phyloP scores from a whole-genome alignment of 2,888 invertebrate species.

The Deroplatys truncata region DNA sequence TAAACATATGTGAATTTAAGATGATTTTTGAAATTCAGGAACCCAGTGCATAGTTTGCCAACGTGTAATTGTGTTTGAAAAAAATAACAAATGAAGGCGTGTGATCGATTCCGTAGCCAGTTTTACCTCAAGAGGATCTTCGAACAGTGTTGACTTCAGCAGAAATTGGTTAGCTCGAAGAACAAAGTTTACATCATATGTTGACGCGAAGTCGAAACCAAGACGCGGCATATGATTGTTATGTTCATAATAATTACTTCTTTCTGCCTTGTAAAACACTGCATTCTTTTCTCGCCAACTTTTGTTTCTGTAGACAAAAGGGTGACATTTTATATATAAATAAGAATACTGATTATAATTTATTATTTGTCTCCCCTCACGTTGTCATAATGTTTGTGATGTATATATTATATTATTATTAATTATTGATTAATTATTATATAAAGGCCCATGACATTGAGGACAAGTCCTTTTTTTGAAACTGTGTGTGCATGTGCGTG shows the following conservation, averaged over 20 bases:
- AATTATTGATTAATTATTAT: constrained; percentile 30
- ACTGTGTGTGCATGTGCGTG: constrained; percentile 21
- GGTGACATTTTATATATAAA: constrained; percentile 26
- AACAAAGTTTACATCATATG: neutral
- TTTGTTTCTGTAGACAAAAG: constrained; percentile 20
- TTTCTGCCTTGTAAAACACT: constrained; percentile 19
- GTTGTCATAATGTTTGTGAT: constrained; percentile 29
- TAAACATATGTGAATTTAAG: neutral
- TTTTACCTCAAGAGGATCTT: constrained; percentile 10
- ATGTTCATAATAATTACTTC: neutral
- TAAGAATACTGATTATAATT: constrained; percentile 30
- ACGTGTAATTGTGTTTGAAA: neutral
- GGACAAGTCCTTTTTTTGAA: constrained; percentile 29
- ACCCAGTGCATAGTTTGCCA: neutral
- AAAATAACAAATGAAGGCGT: neutral
- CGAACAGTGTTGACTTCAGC: constrained; percentile 2
- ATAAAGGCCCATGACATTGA: constrained; percentile 33
- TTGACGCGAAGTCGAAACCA: neutral
- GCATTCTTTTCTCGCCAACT: constrained; percentile 6
- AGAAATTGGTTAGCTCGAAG: constrained; percentile 8
- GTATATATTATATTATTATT: constrained; percentile 33
- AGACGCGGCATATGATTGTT: neutral
- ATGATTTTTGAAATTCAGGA: neutral
- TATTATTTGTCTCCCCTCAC: constrained; percentile 30
- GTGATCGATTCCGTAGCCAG: constrained; percentile 1